Percentiles rank a stretch among this genome's conserved stretches.
Evolutionary conservation across 92 coral and sea anemone species (phyloP).

Genomic region (Hydrozoanthus gracilis): DNA sequence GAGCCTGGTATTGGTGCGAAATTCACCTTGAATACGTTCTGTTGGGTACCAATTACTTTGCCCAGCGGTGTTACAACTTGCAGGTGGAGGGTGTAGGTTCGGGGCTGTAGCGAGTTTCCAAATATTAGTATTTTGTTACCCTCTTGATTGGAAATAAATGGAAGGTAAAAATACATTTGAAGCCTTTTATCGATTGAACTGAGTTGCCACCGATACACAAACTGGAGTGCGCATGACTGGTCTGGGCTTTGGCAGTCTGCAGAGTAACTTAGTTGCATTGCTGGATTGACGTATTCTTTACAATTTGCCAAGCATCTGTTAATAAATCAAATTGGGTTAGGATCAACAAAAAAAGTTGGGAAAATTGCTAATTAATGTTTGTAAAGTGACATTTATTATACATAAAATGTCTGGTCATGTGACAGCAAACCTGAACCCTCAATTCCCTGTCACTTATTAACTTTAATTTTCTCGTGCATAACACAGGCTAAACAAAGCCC

Average conservation of each 20-base stretch:
- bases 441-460: no score
- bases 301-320: slow-evolving; percentile 75
- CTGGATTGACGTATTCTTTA: slow-evolving; percentile 42
- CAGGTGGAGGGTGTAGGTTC: background rate
- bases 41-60: background rate
- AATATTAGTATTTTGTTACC: background rate
- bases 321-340: background rate
- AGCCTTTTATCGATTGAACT: background rate
- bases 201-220: background rate
- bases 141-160: background rate
- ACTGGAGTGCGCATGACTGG: background rate
- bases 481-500: no score
- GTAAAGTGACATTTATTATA: no score
- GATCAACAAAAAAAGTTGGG: background rate
- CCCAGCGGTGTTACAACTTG: slow-evolving; percentile 8
- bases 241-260: slow-evolving; percentile 55
- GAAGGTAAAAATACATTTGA: background rate
- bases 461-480: no score
- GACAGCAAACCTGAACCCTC: no score
- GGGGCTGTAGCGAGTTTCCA: slow-evolving; percentile 8
- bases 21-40: background rate
- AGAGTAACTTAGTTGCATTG: slow-evolving; percentile 44
- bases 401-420: no score
- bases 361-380: no score
- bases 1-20: background rate